These are phyloP conservation scores for Menura novaehollandiae DNA, from an alignment of 2,113 vertebrate species.

Conservation along the genomic window DNA sequence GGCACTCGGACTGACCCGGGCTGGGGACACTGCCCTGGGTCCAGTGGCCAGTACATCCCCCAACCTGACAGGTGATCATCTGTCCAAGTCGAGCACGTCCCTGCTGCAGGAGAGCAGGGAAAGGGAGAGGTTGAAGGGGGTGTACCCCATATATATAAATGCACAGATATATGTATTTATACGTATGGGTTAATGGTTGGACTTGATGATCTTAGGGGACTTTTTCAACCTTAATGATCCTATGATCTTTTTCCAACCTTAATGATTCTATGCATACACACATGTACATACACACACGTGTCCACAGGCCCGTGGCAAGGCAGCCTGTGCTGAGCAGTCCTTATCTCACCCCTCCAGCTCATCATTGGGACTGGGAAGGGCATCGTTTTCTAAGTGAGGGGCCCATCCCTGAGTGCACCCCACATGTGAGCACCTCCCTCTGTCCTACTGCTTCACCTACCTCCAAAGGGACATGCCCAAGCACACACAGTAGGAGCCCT, in stretches of 20 bases:
- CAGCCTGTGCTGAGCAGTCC: neutral
- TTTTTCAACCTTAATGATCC: neutral
- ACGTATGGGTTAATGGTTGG: neutral
- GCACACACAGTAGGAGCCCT: neutral
- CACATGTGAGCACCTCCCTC: neutral
- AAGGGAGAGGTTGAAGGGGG: neutral
- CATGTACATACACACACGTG: fast-evolving
- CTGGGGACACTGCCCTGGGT: fast-evolving
- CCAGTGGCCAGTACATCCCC: fast-evolving
- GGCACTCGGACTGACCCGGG: neutral
- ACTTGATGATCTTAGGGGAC: neutral
- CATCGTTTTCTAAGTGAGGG: neutral
- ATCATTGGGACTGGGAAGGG: neutral
- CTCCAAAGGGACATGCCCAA: neutral
- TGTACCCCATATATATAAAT: neutral
- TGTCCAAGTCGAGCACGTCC: fast-evolving
- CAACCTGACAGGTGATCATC: fast-evolving
- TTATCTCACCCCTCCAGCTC: neutral
- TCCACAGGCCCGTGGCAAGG: neutral
- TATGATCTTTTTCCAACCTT: neutral
- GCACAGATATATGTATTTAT: fast-evolving
- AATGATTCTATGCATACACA: neutral
- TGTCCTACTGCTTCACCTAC: fast-evolving
- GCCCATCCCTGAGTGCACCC: neutral
- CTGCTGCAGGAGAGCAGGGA: neutral